Evolutionary conservation across 2,113 vertebrate species (phyloP).

Genomic region (Macquaria ambigua): DNA sequence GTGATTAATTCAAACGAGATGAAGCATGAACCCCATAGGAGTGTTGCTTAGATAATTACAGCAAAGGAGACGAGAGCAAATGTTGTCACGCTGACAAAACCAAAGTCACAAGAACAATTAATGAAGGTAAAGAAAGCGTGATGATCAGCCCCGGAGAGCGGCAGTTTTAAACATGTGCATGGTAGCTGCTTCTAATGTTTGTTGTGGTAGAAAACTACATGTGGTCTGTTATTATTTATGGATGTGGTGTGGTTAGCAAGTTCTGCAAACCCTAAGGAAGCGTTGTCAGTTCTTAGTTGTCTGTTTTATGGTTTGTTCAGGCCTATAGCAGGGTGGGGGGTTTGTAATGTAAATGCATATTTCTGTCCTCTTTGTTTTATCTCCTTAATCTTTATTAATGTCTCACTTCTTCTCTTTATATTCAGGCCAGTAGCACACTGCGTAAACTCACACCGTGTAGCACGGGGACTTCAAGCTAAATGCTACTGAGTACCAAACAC

Average conservation of each 20-base stretch:
- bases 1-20: slow-evolving; percentile 68
- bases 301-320: slow-evolving; percentile 14
- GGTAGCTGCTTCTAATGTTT: slow-evolving; percentile 13
- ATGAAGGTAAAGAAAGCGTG: slow-evolving; percentile 15
- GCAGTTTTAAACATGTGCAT: not conserved
- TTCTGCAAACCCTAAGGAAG: slow-evolving; percentile 1
- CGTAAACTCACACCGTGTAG: slow-evolving; percentile 31
- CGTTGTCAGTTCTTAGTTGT: not conserved
- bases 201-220: slow-evolving; percentile 1
- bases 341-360: slow-evolving; percentile 20
- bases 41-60: slow-evolving; percentile 64
- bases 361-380: not conserved
- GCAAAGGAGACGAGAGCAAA: slow-evolving; percentile 51
- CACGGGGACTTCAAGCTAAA: slow-evolving; percentile 24
- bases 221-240: slow-evolving; percentile 48
- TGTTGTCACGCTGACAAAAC: slow-evolving; percentile 62
- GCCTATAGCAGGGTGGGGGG: not conserved
- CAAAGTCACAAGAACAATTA: slow-evolving; percentile 67
- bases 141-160: slow-evolving; percentile 2
- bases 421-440: slow-evolving; percentile 33
- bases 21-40: slow-evolving; percentile 62
- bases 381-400: slow-evolving; percentile 45
- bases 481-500: not conserved
- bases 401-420: slow-evolving; percentile 23
- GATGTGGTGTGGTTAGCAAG: not conserved